Evolutionary conservation across 2,113 vertebrate genomes (phyloP).

Genomic region (Neotragus moschatus): DNA sequence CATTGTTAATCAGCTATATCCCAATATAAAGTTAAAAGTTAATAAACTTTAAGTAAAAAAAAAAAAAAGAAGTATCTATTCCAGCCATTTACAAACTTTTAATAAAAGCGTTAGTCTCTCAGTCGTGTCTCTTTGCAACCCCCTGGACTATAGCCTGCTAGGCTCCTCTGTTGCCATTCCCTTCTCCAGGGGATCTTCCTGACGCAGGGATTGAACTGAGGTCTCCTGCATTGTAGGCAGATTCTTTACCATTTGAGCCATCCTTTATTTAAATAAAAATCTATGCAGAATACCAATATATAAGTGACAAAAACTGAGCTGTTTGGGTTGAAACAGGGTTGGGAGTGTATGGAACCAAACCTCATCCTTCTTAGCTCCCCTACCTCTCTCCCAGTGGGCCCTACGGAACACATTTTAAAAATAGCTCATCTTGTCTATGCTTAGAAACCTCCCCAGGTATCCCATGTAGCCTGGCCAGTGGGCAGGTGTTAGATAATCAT

Average conservation of each 20-base stretch:
- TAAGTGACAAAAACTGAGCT: background rate
- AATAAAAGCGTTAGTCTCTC: background rate
- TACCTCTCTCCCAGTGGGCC: background rate
- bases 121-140: background rate
- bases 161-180: background rate
- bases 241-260: background rate
- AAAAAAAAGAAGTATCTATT: background rate
- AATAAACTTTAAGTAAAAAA: background rate
- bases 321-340: background rate
- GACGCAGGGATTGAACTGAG: background rate
- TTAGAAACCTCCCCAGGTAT: background rate
- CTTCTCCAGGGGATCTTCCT: background rate
- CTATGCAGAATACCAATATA: background rate
- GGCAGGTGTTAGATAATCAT: background rate
- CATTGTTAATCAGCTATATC: background rate
- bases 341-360: background rate
- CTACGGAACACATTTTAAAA: background rate
- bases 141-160: background rate
- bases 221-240: background rate
- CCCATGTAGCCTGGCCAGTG: background rate
- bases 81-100: background rate
- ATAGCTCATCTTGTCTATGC: background rate
- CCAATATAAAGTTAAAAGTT: background rate
- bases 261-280: conserved; percentile 3
- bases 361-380: background rate